Base-by-base conservation (phyloP, 2,113 vertebrate species). In the Furnarius figulus region DNA sequence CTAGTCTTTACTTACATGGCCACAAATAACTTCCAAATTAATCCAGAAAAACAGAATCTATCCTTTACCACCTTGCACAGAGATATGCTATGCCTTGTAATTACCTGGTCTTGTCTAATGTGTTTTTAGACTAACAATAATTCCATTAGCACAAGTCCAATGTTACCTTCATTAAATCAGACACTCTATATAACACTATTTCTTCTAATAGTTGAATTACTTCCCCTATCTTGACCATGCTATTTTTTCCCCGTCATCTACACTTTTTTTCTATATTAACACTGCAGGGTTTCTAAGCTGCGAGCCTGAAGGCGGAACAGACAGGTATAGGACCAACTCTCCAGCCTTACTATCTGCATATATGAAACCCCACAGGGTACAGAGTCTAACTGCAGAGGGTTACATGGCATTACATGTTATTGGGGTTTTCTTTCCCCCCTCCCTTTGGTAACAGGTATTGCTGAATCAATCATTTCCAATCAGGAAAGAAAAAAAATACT, bases 1-100 rank as follows among this genome's bases (percentile, higher is more conserved):
- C 79, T 89, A 66, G 55, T 84, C 91, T 90, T 92, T 89, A 86
- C 76, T 96, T 90, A 94, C 80, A 75, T 10, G 79, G 61, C 70
- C 61, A 86, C 3, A 23, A 94, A 94, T 80, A 87, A 84, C 49
- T 93, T 90, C 16, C 40, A 39, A 92, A 70, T 86, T 92, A 95
- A 96, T 90, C 90, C 92, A 95, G 52, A 86, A 49, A 35, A 90
- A 61, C 44, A 86, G 47, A 85, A 68, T 49, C 35, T 55, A 53
- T n/a, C 20, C 47, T 83, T 74, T 90, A 82, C 37, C 37, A 80
- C 44, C 22, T 81, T 30, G 86, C 44, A 49, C 4, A 81, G 35
- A 91, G 55, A 84, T 49, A 88, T 21, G 27, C 16, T 59, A 13
- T 49, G 31, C 40, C 31, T 75, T 78, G 33, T 74, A 85, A 91